Percentiles rank a stretch among this genome's conserved stretches.
Conservation (phyloP, 2,888 invertebrate genomes). For the Brachyptera putata region DNA sequence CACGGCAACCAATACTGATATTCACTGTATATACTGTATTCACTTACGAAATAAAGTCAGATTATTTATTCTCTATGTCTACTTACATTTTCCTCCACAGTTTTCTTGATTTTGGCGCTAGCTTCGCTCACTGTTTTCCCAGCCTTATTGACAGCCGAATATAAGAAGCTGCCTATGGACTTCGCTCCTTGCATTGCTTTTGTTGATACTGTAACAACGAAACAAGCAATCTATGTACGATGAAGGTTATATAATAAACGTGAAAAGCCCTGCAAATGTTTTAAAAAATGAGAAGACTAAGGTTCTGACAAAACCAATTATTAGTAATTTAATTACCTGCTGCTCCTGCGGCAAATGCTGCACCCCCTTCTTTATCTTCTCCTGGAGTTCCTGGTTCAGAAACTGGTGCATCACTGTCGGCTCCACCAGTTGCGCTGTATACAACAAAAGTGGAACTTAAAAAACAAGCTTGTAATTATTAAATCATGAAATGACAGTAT, state of each 20-base stretch:
- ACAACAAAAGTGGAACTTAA: conserved; percentile 6
- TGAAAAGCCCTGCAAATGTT: neutral
- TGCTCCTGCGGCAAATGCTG: conserved; percentile 24
- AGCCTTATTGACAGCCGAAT: conserved; percentile 93
- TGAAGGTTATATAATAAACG: neutral
- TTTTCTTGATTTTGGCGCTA: conserved; percentile 89
- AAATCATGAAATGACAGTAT: neutral
- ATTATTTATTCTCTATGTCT: too few relatives aligned
- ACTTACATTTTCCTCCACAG: conserved; percentile 93
- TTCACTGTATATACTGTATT: too few relatives aligned
- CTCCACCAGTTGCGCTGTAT: conserved; percentile 80
- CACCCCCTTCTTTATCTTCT: conserved; percentile 70
- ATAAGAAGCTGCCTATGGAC: conserved; percentile 87
- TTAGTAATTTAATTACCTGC: neutral
- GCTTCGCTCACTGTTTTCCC: conserved; percentile 88
- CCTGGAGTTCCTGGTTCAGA: conserved; percentile 74
- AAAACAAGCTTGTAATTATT: neutral
- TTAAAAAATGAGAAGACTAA: conserved; percentile 28
- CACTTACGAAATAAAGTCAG: too few relatives aligned
- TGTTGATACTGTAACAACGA: conserved; percentile 67
- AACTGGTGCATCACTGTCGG: conserved; percentile 74
- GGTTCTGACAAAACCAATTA: too few relatives aligned
- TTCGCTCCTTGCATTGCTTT: conserved; percentile 88
- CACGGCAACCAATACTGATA: too few relatives aligned
- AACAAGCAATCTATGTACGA: conserved; percentile 3